phyloP scores from a whole-genome alignment of 2,113 vertebrate species.

The Microtus montanus region DNA sequence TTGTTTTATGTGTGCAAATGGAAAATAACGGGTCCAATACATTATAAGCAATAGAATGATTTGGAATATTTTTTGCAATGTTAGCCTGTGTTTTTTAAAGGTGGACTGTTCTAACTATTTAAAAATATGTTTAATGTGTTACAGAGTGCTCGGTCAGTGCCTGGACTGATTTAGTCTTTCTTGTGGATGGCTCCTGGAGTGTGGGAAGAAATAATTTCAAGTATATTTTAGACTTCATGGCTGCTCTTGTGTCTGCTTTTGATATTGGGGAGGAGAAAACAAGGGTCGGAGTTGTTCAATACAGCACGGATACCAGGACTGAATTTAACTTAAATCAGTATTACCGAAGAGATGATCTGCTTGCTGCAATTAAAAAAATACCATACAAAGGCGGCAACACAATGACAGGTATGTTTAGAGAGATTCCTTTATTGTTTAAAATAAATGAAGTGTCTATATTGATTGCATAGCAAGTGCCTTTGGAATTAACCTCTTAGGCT shows the following conservation, averaged over 20 bases:
- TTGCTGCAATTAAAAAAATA: slow-evolving; percentile 91
- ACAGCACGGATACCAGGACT: slow-evolving; percentile 89
- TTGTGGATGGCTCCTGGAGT: slow-evolving; percentile 96
- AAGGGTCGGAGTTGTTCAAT: slow-evolving; percentile 95
- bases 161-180: slow-evolving; percentile 92
- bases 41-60: background rate
- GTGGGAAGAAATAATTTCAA: slow-evolving; percentile 93
- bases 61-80: slow-evolving; percentile 5
- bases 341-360: slow-evolving; percentile 87
- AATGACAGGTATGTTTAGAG: slow-evolving; percentile 89
- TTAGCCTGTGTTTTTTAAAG: background rate
- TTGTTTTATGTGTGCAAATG: background rate
- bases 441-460: background rate
- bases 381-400: slow-evolving; percentile 94
- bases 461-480: background rate
- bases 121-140: slow-evolving; percentile 64
- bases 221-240: slow-evolving; percentile 91
- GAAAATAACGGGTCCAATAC: background rate
- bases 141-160: slow-evolving; percentile 92
- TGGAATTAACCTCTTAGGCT: background rate
- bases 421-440: background rate
- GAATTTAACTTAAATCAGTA: slow-evolving; percentile 93
- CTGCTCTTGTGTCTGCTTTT: slow-evolving; percentile 91
- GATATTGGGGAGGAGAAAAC: slow-evolving; percentile 93
- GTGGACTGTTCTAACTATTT: background rate